These are phyloP conservation scores for Nycteola revayana DNA, from an alignment of 2,888 invertebrate genomes.

Conservation along the genomic window DNA sequence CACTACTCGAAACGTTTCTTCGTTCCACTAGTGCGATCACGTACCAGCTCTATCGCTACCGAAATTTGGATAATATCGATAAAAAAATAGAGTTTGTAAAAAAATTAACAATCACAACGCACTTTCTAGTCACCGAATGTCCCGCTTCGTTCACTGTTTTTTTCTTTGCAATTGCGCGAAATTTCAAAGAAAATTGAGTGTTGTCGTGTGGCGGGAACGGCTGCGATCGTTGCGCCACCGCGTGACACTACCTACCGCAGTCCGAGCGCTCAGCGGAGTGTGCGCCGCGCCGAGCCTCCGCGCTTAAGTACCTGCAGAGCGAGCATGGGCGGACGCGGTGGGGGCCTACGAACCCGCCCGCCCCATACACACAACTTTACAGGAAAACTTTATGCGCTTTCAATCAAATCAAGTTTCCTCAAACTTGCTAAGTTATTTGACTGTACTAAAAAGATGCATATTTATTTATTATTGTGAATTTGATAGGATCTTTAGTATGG, in stretches of 20 bases:
- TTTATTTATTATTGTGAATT: no score
- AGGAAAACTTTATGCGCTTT: slow-evolving; percentile 42
- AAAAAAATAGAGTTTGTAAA: slow-evolving; percentile 53
- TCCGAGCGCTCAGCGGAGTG: slow-evolving; percentile 68
- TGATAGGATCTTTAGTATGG: slow-evolving; percentile 20
- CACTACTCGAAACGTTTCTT: slow-evolving; percentile 66
- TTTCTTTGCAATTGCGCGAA: slow-evolving; percentile 79
- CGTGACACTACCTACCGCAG: slow-evolving; percentile 77
- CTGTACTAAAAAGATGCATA: slow-evolving; percentile 20
- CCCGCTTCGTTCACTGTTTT: slow-evolving; percentile 64
- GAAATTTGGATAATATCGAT: slow-evolving; percentile 42
- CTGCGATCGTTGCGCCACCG: slow-evolving; percentile 76
- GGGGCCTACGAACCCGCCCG: slow-evolving; percentile 8
- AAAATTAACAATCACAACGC: slow-evolving; percentile 68
- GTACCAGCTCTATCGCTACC: slow-evolving; percentile 52
- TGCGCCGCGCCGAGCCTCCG: slow-evolving; percentile 54
- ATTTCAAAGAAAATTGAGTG: slow-evolving; percentile 78
- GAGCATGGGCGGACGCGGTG: slow-evolving; percentile 14
- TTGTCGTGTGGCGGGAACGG: slow-evolving; percentile 54
- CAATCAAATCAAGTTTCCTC: slow-evolving; percentile 33
- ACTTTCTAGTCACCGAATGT: slow-evolving; percentile 66
- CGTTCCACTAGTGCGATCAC: slow-evolving; percentile 71
- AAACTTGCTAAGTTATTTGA: slow-evolving; percentile 22
- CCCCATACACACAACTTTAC: slow-evolving; percentile 28
- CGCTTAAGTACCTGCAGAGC: slow-evolving; percentile 52